Base-by-base conservation (phyloP, 2,797 vertebrate genomes). In the Cheirogaleus major region DNA sequence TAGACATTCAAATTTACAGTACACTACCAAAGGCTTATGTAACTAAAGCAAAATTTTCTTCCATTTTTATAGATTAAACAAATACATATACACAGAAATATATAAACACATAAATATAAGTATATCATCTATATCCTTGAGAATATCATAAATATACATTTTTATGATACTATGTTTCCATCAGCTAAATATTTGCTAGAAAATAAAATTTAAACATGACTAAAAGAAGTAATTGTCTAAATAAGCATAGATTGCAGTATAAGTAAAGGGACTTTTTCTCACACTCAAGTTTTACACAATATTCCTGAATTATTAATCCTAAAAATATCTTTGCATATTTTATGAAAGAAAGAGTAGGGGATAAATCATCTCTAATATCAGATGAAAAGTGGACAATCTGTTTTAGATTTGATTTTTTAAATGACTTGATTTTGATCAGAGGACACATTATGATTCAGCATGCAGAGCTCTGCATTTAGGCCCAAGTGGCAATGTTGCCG, bases 171-270 rank as follows among this genome's bases (percentile, higher is more conserved):
- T 63, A 43, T 52, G 27, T 86, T 83, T 86, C 32, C 67, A 67
- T 81, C 41, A 55, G 48, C 2, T 88, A 89, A 96, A 85, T 76
- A 85, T 90, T 91, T 92, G n/a, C 35, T 57, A 57, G 15, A 86
- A 82, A 91, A 1, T 32, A n/a, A 94, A 86, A 69, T 35, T 85
- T 67, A 83, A 85, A 38, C 1, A 41, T 52, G 17, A 78, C 48
- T 80, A 67, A 85, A 84, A 89, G 22, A 95, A 88, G 20, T 75
- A 75, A 48, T 76, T 73, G 5, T 80, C 23, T 93, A 94, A 92
- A 69, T 73, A 79, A 93, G 13, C 30, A 73, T 35, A 25, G 14
- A 87, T 38, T 69, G 43, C 76, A 91, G 65, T 14, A 43, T 18
- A 86, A 92, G 27, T 35, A 69, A 81, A 61, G 41, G 1, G 4